Evolutionary conservation across 1,140 invertebrate genomes (phyloP).

Genomic region (Bradysia coprophila): DNA sequence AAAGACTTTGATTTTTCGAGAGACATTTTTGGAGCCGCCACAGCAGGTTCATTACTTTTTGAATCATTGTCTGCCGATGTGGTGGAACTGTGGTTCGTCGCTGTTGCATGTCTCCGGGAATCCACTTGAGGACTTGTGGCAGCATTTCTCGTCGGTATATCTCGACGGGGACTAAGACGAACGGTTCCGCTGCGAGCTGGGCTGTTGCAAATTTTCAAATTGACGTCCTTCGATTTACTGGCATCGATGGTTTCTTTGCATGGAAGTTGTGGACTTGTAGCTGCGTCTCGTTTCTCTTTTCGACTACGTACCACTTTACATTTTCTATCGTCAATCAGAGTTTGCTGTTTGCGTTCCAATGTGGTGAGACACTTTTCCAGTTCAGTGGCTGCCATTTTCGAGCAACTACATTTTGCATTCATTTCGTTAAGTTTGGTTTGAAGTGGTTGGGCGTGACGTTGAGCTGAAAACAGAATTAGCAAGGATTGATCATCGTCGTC

Average conservation of each 20-base stretch:
- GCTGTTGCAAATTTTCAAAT: neutral
- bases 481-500: slow-evolving; percentile 5
- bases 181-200: neutral
- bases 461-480: slow-evolving; percentile 3
- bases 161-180: neutral
- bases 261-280: slow-evolving; percentile 1
- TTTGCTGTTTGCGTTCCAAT: neutral
- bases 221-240: neutral
- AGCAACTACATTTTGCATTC: neutral
- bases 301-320: neutral
- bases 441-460: neutral
- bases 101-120: slow-evolving; percentile 2
- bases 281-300: slow-evolving; percentile 1
- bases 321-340: neutral
- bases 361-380: neutral
- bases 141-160: slow-evolving; percentile 6
- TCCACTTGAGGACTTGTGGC: slow-evolving; percentile 6
- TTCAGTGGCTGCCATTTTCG: neutral
- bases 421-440: neutral
- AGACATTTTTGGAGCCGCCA: neutral
- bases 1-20: slow-evolving; percentile 7
- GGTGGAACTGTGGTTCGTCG: neutral
- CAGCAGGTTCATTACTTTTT: neutral
- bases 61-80: neutral
- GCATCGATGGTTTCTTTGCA: neutral